phyloP scores from a whole-genome alignment of 2,797 vertebrate genomes.

The Crypturellus tataupa region DNA sequence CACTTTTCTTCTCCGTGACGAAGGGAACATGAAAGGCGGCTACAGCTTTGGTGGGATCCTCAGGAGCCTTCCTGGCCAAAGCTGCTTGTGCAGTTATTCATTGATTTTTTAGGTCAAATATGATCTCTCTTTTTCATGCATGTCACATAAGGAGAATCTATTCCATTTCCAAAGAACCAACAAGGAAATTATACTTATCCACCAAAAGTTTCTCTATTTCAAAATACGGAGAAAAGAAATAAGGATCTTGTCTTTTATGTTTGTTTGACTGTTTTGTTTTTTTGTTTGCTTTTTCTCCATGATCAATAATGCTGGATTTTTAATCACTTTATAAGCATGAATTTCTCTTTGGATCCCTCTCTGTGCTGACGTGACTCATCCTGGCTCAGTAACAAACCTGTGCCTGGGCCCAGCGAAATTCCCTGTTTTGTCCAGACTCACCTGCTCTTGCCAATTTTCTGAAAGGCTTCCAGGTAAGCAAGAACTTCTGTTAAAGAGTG shows the following conservation, averaged over 20 bases:
- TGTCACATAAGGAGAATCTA: background rate
- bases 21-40: background rate
- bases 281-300: background rate
- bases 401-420: background rate
- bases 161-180: background rate
- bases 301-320: background rate
- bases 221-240: background rate
- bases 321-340: background rate
- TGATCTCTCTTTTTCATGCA: background rate
- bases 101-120: background rate
- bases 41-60: background rate
- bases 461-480: background rate
- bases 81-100: background rate
- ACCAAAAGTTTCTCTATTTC: background rate
- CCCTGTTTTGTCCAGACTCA: background rate
- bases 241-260: background rate
- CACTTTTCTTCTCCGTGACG: background rate
- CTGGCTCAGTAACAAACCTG: background rate
- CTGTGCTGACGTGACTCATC: background rate
- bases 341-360: conserved; percentile 27
- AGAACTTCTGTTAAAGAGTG: background rate
- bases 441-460: background rate
- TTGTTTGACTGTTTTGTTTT: too few relatives aligned
- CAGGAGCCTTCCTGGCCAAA: background rate
- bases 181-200: background rate